Evolutionary conservation across 2,888 invertebrate species (phyloP).

Genomic region (Taphrorychus bicolor): DNA sequence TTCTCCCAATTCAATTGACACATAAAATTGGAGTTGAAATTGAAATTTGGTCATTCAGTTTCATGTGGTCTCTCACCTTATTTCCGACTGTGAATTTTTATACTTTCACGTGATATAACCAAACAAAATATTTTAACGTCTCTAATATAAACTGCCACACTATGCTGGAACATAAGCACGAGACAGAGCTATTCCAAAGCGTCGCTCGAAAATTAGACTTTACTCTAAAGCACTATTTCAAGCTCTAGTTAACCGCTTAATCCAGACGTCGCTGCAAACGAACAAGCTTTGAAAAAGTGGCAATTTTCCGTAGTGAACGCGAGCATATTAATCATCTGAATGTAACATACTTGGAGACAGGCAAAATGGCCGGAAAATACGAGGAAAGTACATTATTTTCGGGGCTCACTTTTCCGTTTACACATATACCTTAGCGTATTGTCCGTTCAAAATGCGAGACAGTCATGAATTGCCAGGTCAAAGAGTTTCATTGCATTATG

Average conservation of each 20-base stretch:
- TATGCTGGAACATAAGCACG: background rate
- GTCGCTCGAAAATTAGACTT: slow-evolving; percentile 4
- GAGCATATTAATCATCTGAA: slow-evolving; percentile 20
- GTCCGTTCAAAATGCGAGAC: no score
- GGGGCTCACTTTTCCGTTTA: background rate
- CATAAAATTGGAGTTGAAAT: no score
- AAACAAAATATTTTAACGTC: background rate
- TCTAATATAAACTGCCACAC: background rate
- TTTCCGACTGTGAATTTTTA: no score
- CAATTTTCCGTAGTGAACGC: slow-evolving; percentile 27
- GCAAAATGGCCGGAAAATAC: slow-evolving; percentile 29
- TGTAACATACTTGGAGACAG: slow-evolving; percentile 30
- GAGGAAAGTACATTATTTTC: background rate
- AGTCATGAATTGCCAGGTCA: no score
- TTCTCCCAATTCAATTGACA: no score
- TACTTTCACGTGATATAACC: no score
- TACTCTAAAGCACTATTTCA: slow-evolving; percentile 12
- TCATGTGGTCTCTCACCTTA: no score
- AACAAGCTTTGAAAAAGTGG: slow-evolving; percentile 17
- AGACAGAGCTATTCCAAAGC: background rate
- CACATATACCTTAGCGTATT: no score
- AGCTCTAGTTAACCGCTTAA: slow-evolving; percentile 21
- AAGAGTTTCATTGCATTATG: no score
- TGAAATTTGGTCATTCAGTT: no score
- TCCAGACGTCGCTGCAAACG: slow-evolving; percentile 8